Base-by-base conservation (phyloP, 1,140 invertebrate species). In the Pteromalus puparum region DNA sequence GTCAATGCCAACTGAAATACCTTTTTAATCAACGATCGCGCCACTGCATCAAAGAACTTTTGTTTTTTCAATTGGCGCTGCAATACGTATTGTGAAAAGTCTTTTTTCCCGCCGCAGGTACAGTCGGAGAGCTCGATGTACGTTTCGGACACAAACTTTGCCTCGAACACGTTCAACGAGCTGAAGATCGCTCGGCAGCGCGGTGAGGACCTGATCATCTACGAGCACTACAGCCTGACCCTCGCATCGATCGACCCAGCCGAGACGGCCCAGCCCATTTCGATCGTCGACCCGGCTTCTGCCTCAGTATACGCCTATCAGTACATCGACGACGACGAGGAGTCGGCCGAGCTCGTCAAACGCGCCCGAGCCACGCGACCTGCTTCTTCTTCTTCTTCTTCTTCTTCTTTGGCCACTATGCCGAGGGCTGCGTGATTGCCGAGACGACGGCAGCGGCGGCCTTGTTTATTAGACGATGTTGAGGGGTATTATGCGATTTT, bases 241-340 rank as follows among this genome's bases (percentile, higher is more conserved):
- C 72, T 86, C 24, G 77, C n/a, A 1, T 83, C 85, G 53, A 83
- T 86, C 68, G 81, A 86, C 53, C n/a, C 30, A 0, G 70, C 85
- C 0, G 61, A 67, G 0, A 2, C 7, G 13, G 15, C 6, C 15
- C 67, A 73, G 30, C 85, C 76, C 1, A 24, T 68, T 18, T 68
- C 75, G 4, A 80, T 86, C 68, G 75, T 83, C 61, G 85, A 86
- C 28, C 85, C 85, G 2, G 81, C 81, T 26, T 83, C 81, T 12
- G 85, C 85, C 5, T 80, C 75, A 12, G 76, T 86, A n/a, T 86
- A 86, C 68, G 85, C 85, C 42, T 80, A 83, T 46, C 85, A 86
- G 77, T 86, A 86, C 72, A 75, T 86, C 75, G 85, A 86, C 70
- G 85, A 86, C 81, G 80, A 85, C 30, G 84, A 85, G n/a, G 78